These are phyloP conservation scores for Bos taurus DNA, from an alignment of 2,113 vertebrate species.

Conservation along the genomic window ARS-UCD2.0 NC_037342.1:20036001-20036500, in stretches of 20 bases:
- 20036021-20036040: background rate
- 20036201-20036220: background rate
- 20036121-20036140: background rate
- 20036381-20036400: background rate
- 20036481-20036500: background rate
- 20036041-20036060: background rate
- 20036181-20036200: background rate
- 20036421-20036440: background rate
- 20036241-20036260: background rate
- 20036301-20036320: background rate
- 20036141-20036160: background rate
- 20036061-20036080: background rate
- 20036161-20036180: background rate
- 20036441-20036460: background rate
- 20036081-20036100: background rate
- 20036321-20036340: background rate
- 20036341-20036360: background rate
- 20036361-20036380: background rate
- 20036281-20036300: background rate
- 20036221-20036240: background rate
- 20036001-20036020: background rate
- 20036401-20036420: background rate
- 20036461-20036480: background rate
- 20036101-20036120: background rate
- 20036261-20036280: background rate